These are phyloP conservation scores for Machaerirhynchus nigripectus DNA, from an alignment of 2,113 vertebrate genomes.

Conservation along the genomic window DNA sequence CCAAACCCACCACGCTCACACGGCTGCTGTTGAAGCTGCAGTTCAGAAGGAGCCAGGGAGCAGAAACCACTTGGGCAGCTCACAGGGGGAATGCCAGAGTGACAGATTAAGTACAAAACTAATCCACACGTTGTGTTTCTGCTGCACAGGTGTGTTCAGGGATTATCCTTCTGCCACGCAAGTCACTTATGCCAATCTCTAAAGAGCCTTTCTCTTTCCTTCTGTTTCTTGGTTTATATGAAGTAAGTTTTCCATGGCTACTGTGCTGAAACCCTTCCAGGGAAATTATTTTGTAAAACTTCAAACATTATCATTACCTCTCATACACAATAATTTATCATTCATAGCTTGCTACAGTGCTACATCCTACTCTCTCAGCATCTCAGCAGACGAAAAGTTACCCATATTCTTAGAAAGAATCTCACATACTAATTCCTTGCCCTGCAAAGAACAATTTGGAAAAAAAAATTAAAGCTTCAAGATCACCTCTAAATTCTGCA, in stretches of 20 bases:
- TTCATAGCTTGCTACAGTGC: not conserved
- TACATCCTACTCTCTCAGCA: not conserved
- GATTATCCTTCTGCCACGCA: conserved; percentile 66
- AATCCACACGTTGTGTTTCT: conserved; percentile 37
- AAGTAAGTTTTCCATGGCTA: conserved; percentile 1
- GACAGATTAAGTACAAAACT: conserved; percentile 63
- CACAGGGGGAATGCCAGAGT: conserved; percentile 24
- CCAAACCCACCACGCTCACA: not conserved
- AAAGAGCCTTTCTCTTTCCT: conserved; percentile 15
- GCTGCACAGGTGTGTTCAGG: conserved; percentile 68
- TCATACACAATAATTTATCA: not conserved
- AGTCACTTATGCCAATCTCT: conserved; percentile 31
- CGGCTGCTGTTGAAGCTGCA: not conserved
- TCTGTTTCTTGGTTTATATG: not conserved
- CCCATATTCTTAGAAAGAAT: not conserved
- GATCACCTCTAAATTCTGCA: not conserved
- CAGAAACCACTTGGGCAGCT: conserved; percentile 8
- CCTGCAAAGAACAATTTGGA: not conserved
- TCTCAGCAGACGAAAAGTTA: not conserved
- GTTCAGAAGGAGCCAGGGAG: conserved; percentile 44
- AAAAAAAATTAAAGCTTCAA: not conserved
- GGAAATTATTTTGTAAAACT: not conserved
- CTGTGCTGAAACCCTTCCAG: not conserved
- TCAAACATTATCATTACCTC: not conserved
- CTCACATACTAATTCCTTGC: not conserved